Base-by-base conservation (phyloP, 2,888 invertebrate species). In the Drosophila ezoana region DNA sequence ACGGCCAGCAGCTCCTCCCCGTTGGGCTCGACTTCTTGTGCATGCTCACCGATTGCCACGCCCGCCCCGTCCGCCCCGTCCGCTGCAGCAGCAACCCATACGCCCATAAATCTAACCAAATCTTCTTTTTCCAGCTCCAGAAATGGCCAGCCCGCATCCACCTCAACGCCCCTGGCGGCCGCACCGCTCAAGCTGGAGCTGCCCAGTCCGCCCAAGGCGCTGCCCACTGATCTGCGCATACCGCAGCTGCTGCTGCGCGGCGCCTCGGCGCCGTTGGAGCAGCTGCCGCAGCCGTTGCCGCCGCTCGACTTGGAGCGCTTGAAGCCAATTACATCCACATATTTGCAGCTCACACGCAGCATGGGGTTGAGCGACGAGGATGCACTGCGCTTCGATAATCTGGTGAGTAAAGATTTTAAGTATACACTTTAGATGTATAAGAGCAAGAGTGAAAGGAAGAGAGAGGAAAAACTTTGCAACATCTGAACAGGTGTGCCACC, bases 291-390 rank as follows among this genome's bases (percentile, higher is more conserved):
- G 38, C 83, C 87, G 0, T 51, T 90, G 72, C 87, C 90, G 0
- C 89, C 89, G 0, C 63, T 92, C 18, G 92, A 92, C 20, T 81
- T 92, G 73, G 88, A 89, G 56, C 93, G 96, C 10, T 60, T 96
- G 89, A 94, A 97, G 88, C 97, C 98, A 48, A 97, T 97, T 81
- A 98, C 97, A 49, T 97, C 97, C 56, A 96, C 97, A 37, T 97
- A 97, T 93, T 93, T 98, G 92, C 97, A 96, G 91, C 95, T 96
- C 89, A 96, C 97, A 93, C 94, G 96, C 90, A 96, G 94, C 91
- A 93, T 96, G 92, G 95, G 95, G 62, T 92, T 95, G 82, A 92
- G 93, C 89, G 94, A 95, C 90, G 94, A 94, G 87, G 94, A 95
- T 87, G 94, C 94, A 8, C 87, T 94, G 79, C 93, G 93, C 81